Base-by-base conservation (phyloP, 2,113 vertebrate genomes). In the Calidris pygmaea region DNA sequence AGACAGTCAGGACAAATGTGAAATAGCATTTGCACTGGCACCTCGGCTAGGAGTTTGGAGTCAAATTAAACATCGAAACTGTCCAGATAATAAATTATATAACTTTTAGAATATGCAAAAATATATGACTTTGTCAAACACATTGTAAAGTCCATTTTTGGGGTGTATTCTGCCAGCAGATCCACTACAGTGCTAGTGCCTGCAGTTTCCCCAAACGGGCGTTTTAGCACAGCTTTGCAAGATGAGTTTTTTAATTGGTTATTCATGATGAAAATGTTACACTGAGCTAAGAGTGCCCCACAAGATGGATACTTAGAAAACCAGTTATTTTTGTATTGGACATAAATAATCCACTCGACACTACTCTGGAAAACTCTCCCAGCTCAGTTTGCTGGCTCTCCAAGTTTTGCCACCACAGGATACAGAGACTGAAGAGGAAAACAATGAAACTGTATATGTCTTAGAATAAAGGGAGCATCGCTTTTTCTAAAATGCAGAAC, bases 251-350 rank as follows among this genome's bases (percentile, higher is more conserved):
- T 90, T 32, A 96, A 93, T 93, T 90, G 67, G 50, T 85, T 96
- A 74, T 77, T 96, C 82, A 83, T 63, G 26, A 80, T 88, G 93
- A 85, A 96, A 93, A 90, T 55, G 71, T 90, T 93, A 82, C 63
- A 73, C 55, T 83, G 91, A 93, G 83, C 84, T 94, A 43, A 95
- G 89, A 88, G 55, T 89, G 80, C 82, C 90, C 90, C 82, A 94
- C 91, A 95, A 53, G 93, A 95, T 50, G 92, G 85, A 92, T 94
- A 93, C 91, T 93, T 93, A 96, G 89, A 97, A 96, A 94, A 32
- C 18, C 92, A 63, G 93, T 94, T 97, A 96, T 97, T 97, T 97
- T 97, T 91, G 87, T 94, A 96, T 88, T 88, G 85, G 92, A 86
- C 79, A 74, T 97, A 96, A 96, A 97, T 96, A 88, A 96, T 93